Evolutionary conservation across 2,113 vertebrate genomes (phyloP), one percentile per base, ranked within the genome.

Genomic region (Cyrtonyx montezumae): DNA sequence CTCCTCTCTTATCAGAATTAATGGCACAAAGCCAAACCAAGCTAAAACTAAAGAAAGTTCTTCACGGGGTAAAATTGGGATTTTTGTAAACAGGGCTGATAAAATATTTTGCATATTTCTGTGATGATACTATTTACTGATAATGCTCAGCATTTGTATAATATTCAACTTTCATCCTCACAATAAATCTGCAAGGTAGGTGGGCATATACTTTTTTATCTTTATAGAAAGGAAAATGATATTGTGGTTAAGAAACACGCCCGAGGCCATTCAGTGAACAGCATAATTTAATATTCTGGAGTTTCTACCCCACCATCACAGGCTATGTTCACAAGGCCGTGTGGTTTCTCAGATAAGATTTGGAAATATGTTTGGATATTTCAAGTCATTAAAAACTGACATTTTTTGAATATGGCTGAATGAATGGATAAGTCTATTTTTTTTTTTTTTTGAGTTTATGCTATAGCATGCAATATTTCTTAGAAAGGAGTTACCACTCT

Each of bases 31-130:
- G 36, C 9, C 58, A 43, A 77, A n/a, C 12, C 70, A 84, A 28
- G 58, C 46, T 76, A 91, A 94, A 90, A 91, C 32, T 63, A 51
- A 68, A 59, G 65, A 28, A 94, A 90, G 66, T 51, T 91, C 56
- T 61, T 91, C 46, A 70, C 20, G 28, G 17, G 20, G 7, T 86
- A 93, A 91, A 93, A 93, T 55, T 91, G 71, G 19, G 40, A 68
- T 68, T 87, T 86, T 70, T 69, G 49, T 55, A 82, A 73, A 70
- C 12, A 53, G 48, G 61, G 22, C 14, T 58, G n/a, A 25, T 61
- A 71, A 71, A 3, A 56, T 63, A 48, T 45, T 92, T 76, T 12
- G 75, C 58, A 34, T 84, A 88, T 81, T 86, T 79, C 74, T 68
- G 43, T 66, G 62, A 74, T 59, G 4, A 65, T 22, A 25, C 7